Conservation (phyloP, 2,113 vertebrate genomes). For the Lucifuga dentata region DNA sequence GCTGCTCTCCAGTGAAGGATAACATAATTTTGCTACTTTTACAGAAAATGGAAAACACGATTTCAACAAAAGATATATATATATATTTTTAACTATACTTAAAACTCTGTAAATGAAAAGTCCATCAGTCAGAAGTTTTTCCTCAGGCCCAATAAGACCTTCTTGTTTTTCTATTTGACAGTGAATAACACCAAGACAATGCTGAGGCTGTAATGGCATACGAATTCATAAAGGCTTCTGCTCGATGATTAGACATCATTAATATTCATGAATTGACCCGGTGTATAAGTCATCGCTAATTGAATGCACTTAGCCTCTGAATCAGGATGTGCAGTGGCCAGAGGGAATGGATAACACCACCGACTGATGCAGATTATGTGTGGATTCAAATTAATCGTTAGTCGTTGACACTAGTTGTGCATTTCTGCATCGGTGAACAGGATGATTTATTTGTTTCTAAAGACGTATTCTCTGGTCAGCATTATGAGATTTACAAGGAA, state of each 20-base stretch:
- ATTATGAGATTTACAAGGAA: constrained; percentile 4
- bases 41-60: background rate
- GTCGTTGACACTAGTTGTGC: constrained; percentile 30
- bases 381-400: constrained; percentile 23
- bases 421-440: constrained; percentile 16
- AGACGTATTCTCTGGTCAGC: constrained; percentile 1
- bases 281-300: constrained; percentile 66
- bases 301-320: constrained; percentile 51
- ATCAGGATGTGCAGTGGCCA: constrained; percentile 32
- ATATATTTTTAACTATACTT: constrained; percentile 5
- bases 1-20: constrained; percentile 11
- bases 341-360: constrained; percentile 37
- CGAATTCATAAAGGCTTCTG: constrained; percentile 41
- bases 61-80: background rate
- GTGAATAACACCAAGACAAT: constrained; percentile 2
- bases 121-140: background rate
- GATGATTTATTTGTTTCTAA: constrained; percentile 24
- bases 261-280: constrained; percentile 51
- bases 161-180: constrained; percentile 21
- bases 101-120: background rate
- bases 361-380: constrained; percentile 48
- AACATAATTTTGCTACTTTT: constrained; percentile 18
- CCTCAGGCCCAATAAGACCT: background rate
- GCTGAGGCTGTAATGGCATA: constrained; percentile 21
- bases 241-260: constrained; percentile 45